Evolutionary conservation across 1,140 invertebrate genomes (phyloP).

Genomic region (Brachionus rotundiformis): DNA sequence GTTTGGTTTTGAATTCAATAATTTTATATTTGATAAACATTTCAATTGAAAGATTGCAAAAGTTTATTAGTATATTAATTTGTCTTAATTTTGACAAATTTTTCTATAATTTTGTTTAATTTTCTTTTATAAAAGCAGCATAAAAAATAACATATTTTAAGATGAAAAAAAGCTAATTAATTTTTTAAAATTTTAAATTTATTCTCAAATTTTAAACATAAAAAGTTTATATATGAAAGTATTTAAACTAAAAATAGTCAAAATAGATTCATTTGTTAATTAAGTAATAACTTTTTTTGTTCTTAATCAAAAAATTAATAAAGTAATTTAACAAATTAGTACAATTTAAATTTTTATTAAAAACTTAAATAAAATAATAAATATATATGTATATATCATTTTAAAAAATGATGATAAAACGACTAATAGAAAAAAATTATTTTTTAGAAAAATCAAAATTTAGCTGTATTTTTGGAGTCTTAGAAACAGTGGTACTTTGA

Average conservation of each 20-base stretch:
- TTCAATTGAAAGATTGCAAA: slow-evolving; percentile 7
- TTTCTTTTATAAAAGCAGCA: too few relatives aligned
- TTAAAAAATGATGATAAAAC: slow-evolving; percentile 34
- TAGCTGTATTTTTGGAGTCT: slow-evolving; percentile 48
- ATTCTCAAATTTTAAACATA: too few relatives aligned
- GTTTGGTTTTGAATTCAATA: background rate
- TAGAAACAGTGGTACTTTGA: background rate
- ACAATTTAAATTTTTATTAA: background rate
- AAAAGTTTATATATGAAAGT: too few relatives aligned
- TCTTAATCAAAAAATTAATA: too few relatives aligned
- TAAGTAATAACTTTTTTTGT: too few relatives aligned
- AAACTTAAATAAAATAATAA: background rate
- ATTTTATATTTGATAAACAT: too few relatives aligned
- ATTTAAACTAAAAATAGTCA: too few relatives aligned
- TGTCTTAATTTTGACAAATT: background rate
- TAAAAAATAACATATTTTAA: too few relatives aligned
- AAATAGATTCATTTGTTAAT: too few relatives aligned
- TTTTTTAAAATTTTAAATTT: too few relatives aligned
- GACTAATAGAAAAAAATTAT: slow-evolving; percentile 39
- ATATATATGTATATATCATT: background rate
- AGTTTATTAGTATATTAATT: background rate
- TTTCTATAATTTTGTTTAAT: background rate
- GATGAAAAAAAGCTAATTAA: too few relatives aligned
- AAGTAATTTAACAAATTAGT: too few relatives aligned
- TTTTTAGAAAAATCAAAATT: slow-evolving; percentile 52